Conservation (phyloP, 2,113 vertebrate genomes). For the Athene cunicularia region DNA sequence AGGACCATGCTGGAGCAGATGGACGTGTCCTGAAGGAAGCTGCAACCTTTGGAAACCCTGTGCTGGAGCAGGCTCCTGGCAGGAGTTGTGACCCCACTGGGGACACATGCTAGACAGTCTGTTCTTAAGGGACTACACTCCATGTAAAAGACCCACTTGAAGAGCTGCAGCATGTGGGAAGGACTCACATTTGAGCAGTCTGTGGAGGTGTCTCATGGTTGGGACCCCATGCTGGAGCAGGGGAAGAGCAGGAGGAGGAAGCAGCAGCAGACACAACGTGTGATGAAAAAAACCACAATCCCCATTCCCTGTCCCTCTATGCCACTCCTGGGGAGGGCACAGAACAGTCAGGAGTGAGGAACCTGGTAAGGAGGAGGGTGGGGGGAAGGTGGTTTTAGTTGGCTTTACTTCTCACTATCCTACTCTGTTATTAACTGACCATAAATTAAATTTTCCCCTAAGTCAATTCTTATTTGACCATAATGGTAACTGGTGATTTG, state of each 20-base stretch:
- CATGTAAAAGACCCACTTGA: not conserved
- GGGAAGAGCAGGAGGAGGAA: not conserved
- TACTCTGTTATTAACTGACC: not conserved
- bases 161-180: not conserved
- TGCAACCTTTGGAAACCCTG: accelerated
- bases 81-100: not conserved
- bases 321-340: no score
- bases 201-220: not conserved
- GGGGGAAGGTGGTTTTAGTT: not conserved
- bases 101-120: not conserved
- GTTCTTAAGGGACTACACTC: not conserved
- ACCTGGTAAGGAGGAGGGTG: not conserved
- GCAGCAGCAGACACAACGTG: not conserved
- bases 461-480: not conserved
- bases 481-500: not conserved
- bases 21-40: not conserved
- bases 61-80: not conserved
- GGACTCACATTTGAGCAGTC: not conserved
- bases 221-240: not conserved
- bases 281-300: not conserved
- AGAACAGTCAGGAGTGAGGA: not conserved
- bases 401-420: not conserved
- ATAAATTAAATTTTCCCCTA: not conserved
- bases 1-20: not conserved
- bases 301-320: not conserved